Base-by-base conservation (phyloP, 2,113 vertebrate genomes). In the Myrmecobius fasciatus region DNA sequence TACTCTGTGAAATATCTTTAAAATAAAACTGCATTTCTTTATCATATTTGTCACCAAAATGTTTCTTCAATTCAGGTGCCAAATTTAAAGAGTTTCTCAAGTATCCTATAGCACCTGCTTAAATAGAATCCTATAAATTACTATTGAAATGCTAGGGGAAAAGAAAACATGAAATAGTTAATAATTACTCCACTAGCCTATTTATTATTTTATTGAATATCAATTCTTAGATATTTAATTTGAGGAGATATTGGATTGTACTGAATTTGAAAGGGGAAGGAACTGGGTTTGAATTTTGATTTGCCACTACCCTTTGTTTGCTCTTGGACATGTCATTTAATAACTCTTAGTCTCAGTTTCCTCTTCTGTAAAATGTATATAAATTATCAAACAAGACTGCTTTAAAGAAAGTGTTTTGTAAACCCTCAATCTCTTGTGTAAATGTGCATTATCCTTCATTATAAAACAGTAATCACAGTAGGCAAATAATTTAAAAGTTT, bases 91-190 rank as follows among this genome's bases (percentile, higher is more conserved):
- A 36, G 49, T 88, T 94, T 43, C 11, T 67, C 31, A 67, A 67
- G 14, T 67, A 67, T 67, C 36, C 31, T 67, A 49, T 54, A 51
- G 47, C 22, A 53, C 46, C 20, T 67, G 60, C 31, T 67, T 52
- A 46, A 91, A 83, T 54, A 95, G 24, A 92, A 90, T 28, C 9
- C 47, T 95, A 83, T 51, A 90, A 94, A 56, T 83, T 20, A 92
- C 9, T 47, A 31, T 3, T 49, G 51, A 52, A 60, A 31, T 20
- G 67, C 0, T 17, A 26, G 60, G 31, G 36, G 36, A 56, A n/a
- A 46, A 51, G 36, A 43, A 28, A 52, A 28, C 12, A 48, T 46
- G 36, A 25, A 36, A 54, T 94, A 46, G 28, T 91, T 53, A 31
- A 47, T 53, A 48, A 20, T 92, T 25, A 88, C 90, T 60, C 90